phyloP scores from a whole-genome alignment of 2,113 vertebrate species.

The Myotis brandtii region DNA sequence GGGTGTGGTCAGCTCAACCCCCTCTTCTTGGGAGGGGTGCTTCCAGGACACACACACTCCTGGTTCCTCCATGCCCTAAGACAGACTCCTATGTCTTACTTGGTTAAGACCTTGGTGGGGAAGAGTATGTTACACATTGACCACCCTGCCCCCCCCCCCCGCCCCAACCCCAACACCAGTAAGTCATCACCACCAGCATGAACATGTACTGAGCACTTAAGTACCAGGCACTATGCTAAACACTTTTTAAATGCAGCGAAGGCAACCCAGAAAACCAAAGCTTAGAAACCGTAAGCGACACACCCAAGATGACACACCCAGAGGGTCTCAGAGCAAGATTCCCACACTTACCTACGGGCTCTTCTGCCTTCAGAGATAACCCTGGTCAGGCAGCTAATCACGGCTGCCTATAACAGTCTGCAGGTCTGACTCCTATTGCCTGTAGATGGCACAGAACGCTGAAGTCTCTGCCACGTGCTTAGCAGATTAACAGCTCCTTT shows the following conservation, averaged over 20 bases:
- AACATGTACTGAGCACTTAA: background rate
- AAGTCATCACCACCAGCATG: background rate
- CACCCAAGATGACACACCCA: background rate
- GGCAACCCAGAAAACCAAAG: background rate
- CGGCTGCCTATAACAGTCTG: background rate
- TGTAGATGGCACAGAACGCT: background rate
- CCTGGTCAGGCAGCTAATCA: background rate
- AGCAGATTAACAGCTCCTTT: conserved; percentile 63
- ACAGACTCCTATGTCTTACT: background rate
- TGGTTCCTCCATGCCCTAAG: background rate
- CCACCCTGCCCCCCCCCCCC: no score
- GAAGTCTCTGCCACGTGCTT: conserved; percentile 13
- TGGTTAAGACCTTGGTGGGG: background rate
- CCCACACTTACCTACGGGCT: background rate
- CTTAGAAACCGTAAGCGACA: background rate
- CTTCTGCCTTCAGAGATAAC: background rate
- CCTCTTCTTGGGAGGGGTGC: background rate
- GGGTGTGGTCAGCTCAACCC: background rate
- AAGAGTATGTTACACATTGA: background rate
- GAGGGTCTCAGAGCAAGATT: background rate
- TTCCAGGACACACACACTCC: background rate
- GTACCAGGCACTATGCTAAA: background rate
- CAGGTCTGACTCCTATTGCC: background rate
- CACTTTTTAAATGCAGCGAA: background rate
- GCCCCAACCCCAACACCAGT: background rate